Conservation (phyloP, 2,797 vertebrate genomes). For the Salmo trutta region DNA sequence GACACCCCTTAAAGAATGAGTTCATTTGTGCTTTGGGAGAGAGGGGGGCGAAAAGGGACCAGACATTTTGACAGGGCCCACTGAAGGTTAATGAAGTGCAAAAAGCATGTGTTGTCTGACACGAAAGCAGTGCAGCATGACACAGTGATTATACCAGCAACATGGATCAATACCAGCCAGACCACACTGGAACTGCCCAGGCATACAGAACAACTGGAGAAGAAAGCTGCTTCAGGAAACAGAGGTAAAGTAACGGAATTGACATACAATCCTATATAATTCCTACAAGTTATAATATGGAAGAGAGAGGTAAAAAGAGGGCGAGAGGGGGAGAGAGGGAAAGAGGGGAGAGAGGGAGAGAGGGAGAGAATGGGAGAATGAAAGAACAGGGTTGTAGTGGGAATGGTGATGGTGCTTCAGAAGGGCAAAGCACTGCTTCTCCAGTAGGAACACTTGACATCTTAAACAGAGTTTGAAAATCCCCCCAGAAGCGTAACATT, state of each 20-base stretch:
- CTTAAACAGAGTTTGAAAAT: constrained; percentile 47
- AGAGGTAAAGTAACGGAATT: constrained; percentile 15
- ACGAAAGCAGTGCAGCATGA: constrained; percentile 34
- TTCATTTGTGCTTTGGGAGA: neutral
- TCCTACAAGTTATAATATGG: constrained; percentile 1
- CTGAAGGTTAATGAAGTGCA: constrained; percentile 38
- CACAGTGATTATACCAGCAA: constrained; percentile 33
- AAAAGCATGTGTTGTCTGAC: constrained; percentile 36
- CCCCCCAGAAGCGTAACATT: constrained; percentile 34
- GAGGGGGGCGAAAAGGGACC: neutral
- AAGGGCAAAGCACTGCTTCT: constrained; percentile 31
- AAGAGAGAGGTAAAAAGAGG: neutral
- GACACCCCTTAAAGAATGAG: constrained; percentile 20
- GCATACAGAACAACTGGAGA: neutral
- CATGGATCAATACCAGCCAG: constrained; percentile 33
- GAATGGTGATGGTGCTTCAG: constrained; percentile 2
- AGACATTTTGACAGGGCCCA: constrained; percentile 1
- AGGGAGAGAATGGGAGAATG: too few relatives aligned
- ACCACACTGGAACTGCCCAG: constrained; percentile 6
- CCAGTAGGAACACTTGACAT: constrained; percentile 51
- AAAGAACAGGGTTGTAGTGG: neutral
- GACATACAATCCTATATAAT: neutral
- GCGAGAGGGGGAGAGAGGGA: neutral
- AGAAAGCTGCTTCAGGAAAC: neutral
- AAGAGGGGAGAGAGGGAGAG: too few relatives aligned